A percentile compares a stretch with the other conserved stretches of the same genome.
phyloP scores from a whole-genome alignment of 1,140 invertebrate genomes.

The Hyphantria cunea region DNA sequence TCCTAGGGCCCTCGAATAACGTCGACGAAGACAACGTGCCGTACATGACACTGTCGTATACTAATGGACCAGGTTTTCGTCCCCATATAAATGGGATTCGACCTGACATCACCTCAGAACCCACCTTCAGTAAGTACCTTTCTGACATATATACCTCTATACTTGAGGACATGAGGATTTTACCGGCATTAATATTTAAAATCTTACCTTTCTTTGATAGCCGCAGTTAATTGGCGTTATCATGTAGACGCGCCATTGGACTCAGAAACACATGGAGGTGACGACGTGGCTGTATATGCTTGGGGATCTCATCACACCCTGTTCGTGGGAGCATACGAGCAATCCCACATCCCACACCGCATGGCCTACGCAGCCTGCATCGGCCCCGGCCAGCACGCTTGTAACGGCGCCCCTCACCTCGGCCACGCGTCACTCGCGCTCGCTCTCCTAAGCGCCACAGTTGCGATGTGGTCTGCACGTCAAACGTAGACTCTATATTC shows the following conservation, averaged over 20 bases:
- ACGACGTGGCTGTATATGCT: conserved; percentile 86
- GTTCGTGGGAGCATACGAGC: conserved; percentile 84
- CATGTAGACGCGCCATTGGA: conserved; percentile 61
- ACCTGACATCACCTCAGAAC: conserved; percentile 58
- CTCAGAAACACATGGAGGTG: conserved; percentile 83
- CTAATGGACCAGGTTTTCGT: conserved; percentile 87
- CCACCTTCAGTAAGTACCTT: conserved; percentile 60
- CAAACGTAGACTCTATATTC: no score
- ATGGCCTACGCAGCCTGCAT: conserved; percentile 82
- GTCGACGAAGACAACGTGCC: conserved; percentile 77
- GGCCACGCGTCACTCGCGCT: neutral
- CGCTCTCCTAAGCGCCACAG: neutral
- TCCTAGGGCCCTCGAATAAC: conserved; percentile 79
- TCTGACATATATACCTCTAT: neutral
- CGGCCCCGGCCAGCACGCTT: conserved; percentile 47
- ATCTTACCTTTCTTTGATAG: conserved; percentile 17
- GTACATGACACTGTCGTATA: conserved; percentile 88
- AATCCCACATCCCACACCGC: conserved; percentile 83
- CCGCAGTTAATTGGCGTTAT: conserved; percentile 56
- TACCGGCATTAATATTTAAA: neutral
- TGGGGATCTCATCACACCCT: conserved; percentile 83
- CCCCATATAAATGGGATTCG: conserved; percentile 56
- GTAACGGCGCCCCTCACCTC: conserved; percentile 22
- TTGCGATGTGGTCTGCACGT: neutral
- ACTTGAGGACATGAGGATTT: neutral